A percentile compares a stretch with the other conserved stretches of the same genome.
Conservation (phyloP, 53 echinoderm and acorn worm genomes). For the Patiria pectinifera region DNA sequence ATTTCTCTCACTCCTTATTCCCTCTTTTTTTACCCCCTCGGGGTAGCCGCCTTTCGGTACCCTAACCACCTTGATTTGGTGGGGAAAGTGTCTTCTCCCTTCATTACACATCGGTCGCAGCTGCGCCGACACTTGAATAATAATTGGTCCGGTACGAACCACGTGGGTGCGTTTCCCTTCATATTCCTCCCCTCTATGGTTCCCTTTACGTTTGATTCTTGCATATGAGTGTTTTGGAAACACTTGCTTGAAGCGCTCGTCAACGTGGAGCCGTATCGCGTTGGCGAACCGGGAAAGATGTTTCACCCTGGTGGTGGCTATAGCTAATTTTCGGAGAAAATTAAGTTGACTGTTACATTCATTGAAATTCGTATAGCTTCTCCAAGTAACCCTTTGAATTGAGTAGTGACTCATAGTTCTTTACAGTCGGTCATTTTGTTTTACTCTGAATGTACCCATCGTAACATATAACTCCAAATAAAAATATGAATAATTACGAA, state of each 20-base stretch:
- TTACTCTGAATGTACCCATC: too few species aligned
- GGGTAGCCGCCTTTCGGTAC: constrained; percentile 60
- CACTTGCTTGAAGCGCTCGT: constrained; percentile 31
- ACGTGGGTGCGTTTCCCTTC: constrained; percentile 15
- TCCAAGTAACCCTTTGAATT: neutral
- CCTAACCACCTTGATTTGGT: constrained; percentile 38
- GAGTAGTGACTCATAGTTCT: neutral
- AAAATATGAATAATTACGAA: too few species aligned
- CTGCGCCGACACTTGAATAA: constrained; percentile 54
- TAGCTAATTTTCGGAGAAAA: constrained; percentile 40
- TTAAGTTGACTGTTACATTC: constrained; percentile 20
- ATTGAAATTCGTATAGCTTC: neutral
- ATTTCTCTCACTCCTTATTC: neutral
- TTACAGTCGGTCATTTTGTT: neutral
- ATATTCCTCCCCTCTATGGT: neutral
- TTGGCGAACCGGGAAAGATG: neutral
- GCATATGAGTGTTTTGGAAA: neutral
- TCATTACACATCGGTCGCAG: constrained; percentile 54
- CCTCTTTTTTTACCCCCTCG: constrained; percentile 11
- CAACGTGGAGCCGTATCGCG: constrained; percentile 23
- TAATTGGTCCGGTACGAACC: constrained; percentile 22
- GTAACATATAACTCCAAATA: too few species aligned
- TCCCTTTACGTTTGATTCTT: neutral
- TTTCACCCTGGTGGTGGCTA: neutral
- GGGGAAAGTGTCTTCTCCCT: constrained; percentile 53